These are phyloP conservation scores for Jacana jacana DNA, from an alignment of 2,113 vertebrate species.

Conservation along the genomic window DNA sequence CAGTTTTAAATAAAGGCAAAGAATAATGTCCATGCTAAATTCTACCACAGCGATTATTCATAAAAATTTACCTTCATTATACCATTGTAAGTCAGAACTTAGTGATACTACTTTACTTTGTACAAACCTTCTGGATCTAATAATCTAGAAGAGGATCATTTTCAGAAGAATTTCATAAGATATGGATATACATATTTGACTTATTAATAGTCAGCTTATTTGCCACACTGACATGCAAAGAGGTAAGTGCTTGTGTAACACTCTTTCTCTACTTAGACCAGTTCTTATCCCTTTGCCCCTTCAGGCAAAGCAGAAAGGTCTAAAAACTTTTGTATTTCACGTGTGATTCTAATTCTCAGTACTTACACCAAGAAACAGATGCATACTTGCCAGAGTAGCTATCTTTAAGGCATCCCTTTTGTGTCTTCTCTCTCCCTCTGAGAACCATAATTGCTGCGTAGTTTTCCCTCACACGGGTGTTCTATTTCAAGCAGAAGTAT, in stretches of 20 bases:
- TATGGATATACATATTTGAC: background rate
- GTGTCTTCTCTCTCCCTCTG: background rate
- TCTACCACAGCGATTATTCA: background rate
- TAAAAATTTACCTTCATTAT: background rate
- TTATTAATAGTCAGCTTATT: background rate
- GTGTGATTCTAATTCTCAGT: background rate
- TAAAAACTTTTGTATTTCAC: background rate
- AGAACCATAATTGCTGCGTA: background rate
- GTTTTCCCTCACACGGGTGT: background rate
- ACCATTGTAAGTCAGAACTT: background rate
- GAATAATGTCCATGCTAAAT: background rate
- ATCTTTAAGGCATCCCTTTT: background rate
- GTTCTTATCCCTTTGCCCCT: background rate
- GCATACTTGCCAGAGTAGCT: background rate
- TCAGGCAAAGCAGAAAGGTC: background rate
- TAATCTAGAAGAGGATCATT: background rate
- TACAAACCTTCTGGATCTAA: background rate
- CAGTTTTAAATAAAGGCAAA: background rate
- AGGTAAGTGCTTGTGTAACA: background rate
- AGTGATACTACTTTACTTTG: background rate
- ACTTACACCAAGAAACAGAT: background rate
- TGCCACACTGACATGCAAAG: background rate
- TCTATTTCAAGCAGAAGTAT: background rate
- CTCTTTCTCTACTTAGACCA: background rate
- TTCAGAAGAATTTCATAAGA: background rate